These are phyloP conservation scores for Ctena decussata DNA, from an alignment of 2,888 invertebrate species.

Conservation along the genomic window DNA sequence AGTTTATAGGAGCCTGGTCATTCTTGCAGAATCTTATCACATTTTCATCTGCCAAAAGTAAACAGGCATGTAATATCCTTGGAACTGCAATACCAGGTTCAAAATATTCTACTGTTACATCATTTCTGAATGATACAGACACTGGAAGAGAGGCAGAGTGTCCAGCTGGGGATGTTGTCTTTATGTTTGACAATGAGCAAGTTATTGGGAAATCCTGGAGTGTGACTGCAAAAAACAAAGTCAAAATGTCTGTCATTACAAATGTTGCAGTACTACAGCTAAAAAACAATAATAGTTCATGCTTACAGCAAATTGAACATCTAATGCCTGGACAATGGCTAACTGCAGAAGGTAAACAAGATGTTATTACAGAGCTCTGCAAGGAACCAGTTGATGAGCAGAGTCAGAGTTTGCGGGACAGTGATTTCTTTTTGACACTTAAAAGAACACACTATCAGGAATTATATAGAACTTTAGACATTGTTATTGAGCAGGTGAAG, in stretches of 20 bases:
- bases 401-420: background rate
- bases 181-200: slow-evolving; percentile 48
- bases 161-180: slow-evolving; percentile 32
- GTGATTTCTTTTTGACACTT: no score
- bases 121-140: background rate
- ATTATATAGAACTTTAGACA: background rate
- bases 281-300: no score
- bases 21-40: slow-evolving; percentile 6
- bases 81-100: slow-evolving; percentile 16
- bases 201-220: slow-evolving; percentile 36
- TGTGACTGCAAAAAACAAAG: slow-evolving; percentile 19
- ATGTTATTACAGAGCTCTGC: slow-evolving; percentile 1
- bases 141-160: background rate
- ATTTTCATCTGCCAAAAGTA: slow-evolving; percentile 9
- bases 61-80: slow-evolving; percentile 15
- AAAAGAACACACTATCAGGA: background rate
- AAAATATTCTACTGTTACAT: background rate
- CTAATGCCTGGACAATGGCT: background rate
- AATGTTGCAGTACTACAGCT: slow-evolving; percentile 23
- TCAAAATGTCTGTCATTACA: slow-evolving; percentile 42
- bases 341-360: background rate
- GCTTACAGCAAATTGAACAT: background rate
- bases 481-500: background rate
- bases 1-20: slow-evolving; percentile 17
- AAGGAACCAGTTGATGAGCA: background rate